Percentiles rank a stretch among this genome's conserved stretches.
Conservation (phyloP, 2,888 invertebrate species). For the Rhogogaster chlorosoma region DNA sequence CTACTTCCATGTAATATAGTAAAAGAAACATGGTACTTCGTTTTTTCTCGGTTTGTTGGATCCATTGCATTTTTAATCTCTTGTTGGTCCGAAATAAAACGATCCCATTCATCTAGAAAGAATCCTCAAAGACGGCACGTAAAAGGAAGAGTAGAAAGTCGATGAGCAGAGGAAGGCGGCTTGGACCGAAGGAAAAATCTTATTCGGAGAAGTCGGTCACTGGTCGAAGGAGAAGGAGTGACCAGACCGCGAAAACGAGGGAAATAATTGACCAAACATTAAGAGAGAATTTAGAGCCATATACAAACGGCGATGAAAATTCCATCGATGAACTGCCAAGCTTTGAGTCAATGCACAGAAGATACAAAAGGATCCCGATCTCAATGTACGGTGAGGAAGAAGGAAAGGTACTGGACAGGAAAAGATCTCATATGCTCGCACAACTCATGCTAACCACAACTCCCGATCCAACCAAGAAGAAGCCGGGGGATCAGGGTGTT, state of each 20-base stretch:
- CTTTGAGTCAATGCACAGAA: neutral
- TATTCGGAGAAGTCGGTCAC: neutral
- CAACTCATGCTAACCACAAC: slow-evolving; percentile 60
- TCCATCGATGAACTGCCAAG: neutral
- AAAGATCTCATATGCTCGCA: slow-evolving; percentile 55
- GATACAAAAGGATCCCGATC: neutral
- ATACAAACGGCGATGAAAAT: neutral
- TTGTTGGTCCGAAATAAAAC: slow-evolving; percentile 24
- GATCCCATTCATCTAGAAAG: slow-evolving; percentile 44
- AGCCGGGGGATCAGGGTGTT: slow-evolving; percentile 55
- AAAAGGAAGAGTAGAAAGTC: slow-evolving; percentile 8
- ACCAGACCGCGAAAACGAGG: neutral
- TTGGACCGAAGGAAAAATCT: neutral
- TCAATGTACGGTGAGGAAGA: neutral
- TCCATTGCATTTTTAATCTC: neutral
- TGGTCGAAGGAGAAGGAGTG: slow-evolving; percentile 5
- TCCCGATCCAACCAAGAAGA: slow-evolving; percentile 57
- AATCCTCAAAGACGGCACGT: slow-evolving; percentile 33
- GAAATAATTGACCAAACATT: neutral
- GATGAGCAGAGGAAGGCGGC: neutral
- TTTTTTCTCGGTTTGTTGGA: neutral
- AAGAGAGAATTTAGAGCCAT: neutral
- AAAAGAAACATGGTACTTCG: neutral
- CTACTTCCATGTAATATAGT: neutral
- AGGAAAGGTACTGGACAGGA: neutral